Evolutionary conservation across 2,888 invertebrate species (phyloP), one percentile per base, ranked within the genome.

Genomic region (Myopa tessellatipennis): DNA sequence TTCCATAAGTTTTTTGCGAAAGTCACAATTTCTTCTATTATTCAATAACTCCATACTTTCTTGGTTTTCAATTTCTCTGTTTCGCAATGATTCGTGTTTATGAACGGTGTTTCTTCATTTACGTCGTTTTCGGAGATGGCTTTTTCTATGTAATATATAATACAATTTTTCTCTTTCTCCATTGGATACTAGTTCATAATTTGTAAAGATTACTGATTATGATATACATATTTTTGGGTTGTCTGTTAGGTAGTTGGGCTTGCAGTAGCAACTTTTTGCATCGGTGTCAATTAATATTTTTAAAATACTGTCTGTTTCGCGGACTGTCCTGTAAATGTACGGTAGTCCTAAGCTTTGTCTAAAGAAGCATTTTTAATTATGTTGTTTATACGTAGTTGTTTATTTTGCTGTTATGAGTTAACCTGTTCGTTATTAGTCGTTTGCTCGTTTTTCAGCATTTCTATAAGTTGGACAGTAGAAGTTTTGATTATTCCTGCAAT

Each of bases 181-280:
- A 52, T 52, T 2, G 1, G 1, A 12, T 52, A 12, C 14, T 3
- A 52, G 14, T 52, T 52, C 52, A 12, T 52, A 12, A 14, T 52
- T 52, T 52, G 1, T 52, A 52, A 52, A 52, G 52, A 12, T 14
- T 2, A 52, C 52, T 52, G 14, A 52, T 52, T 26, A 26, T 26
- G 26, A 26, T 2, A 26, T 26, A 26, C 26, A 65, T 65, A 14
- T 12, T 38, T 65, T 38, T 3, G 7, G 10, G 8, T 36, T 65
- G 38, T 65, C 38, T 65, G 38, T 36, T 7, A 14, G n/a, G n/a
- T 34, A 26, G 10, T 61, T 3, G 8, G 61, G 1, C 12, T 26
- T 61, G n/a, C 26, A 61, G 26, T 67, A 67, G 45, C 45, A 45
- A 67, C 67, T 67, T n/a, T 40, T 40, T 67, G 67, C 67, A 14